Percentiles rank a stretch among this genome's conserved stretches.
These are phyloP conservation scores for Myotis pilosus DNA, from an alignment of 2,797 vertebrate species.

Conservation along the genomic window DNA sequence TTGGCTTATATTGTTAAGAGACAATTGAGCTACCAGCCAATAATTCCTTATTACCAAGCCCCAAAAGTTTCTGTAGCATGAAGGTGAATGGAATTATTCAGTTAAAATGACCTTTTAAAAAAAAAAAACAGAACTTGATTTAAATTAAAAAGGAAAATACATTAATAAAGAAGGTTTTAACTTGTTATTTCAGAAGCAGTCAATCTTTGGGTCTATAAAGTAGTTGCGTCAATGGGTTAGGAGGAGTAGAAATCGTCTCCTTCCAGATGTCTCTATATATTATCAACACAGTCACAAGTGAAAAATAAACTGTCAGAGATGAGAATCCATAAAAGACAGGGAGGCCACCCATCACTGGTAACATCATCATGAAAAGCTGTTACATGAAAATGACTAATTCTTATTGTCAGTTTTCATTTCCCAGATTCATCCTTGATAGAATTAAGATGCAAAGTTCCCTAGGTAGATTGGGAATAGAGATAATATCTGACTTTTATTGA, in stretches of 20 bases:
- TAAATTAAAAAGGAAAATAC: neutral
- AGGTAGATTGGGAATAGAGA: neutral
- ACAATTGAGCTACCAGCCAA: neutral
- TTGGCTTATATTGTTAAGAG: neutral
- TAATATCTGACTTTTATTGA: neutral
- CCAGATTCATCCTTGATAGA: neutral
- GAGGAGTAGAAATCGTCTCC: neutral
- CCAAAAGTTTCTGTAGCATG: neutral
- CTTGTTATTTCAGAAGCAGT: neutral
- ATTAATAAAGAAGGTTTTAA: neutral
- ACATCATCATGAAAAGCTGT: neutral
- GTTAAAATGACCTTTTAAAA: neutral
- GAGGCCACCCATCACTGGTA: neutral
- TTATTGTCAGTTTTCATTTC: neutral
- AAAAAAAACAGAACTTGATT: conserved; percentile 19
- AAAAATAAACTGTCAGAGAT: neutral
- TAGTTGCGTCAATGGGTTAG: neutral
- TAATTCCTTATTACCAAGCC: neutral
- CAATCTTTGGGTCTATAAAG: neutral
- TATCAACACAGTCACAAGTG: neutral
- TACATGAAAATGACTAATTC: neutral
- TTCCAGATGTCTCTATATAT: neutral
- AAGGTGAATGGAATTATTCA: neutral
- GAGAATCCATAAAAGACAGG: neutral
- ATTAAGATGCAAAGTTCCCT: neutral